phyloP scores from a whole-genome alignment of 2,797 vertebrate species.

The Clarias fuscus region DNA sequence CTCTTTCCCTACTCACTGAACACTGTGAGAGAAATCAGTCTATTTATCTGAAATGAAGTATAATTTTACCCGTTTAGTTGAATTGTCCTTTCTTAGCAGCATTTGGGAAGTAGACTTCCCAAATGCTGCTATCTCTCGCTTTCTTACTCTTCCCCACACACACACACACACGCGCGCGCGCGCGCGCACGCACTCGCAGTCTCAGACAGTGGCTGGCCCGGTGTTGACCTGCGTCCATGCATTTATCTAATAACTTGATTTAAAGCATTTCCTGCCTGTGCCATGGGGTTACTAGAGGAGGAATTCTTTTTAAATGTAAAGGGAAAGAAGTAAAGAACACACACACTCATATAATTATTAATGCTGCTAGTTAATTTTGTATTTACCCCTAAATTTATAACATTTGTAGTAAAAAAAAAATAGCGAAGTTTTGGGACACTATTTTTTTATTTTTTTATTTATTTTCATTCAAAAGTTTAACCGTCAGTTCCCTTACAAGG shows the following conservation, averaged over 20 bases:
- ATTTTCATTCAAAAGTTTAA: background rate
- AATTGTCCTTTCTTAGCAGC: background rate
- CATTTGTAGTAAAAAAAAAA: background rate
- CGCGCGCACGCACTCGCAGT: background rate
- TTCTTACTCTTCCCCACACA: background rate
- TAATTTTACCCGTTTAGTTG: background rate
- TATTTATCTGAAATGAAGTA: background rate
- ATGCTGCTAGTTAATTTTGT: background rate
- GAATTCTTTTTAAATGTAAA: background rate
- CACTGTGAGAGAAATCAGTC: background rate
- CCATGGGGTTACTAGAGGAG: background rate
- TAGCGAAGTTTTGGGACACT: background rate
- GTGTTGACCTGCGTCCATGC: slow-evolving; percentile 48
- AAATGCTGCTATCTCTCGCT: too few relatives aligned
- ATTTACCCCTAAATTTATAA: background rate
- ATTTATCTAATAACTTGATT: slow-evolving; percentile 59
- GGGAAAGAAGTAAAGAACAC: slow-evolving; percentile 3
- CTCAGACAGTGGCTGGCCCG: slow-evolving; percentile 49
- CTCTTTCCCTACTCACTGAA: background rate
- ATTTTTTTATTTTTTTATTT: too few relatives aligned
- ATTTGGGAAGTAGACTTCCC: background rate
- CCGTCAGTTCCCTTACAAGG: background rate
- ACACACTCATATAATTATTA: background rate
- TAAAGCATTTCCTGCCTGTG: slow-evolving; percentile 56
- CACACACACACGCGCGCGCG: background rate